Percentiles rank a stretch among this genome's conserved stretches.
These are phyloP conservation scores for Megalops atlanticus DNA, from an alignment of 2,113 vertebrate species.

Conservation along the genomic window DNA sequence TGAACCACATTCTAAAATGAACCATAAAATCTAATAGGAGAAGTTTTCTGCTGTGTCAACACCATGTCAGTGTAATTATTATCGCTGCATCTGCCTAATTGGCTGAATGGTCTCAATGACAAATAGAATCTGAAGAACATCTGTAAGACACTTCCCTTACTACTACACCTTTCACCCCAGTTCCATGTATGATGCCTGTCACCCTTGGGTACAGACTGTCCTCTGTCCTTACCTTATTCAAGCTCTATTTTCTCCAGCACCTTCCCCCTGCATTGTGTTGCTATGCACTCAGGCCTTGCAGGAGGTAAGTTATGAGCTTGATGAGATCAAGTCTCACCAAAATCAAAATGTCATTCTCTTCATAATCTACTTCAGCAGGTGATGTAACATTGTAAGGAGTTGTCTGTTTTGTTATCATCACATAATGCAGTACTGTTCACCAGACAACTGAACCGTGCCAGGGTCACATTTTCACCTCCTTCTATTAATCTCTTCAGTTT, in stretches of 20 bases:
- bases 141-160: neutral
- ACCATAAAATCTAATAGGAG: neutral
- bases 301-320: neutral
- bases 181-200: neutral
- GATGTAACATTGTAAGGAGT: neutral
- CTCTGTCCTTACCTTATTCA: neutral
- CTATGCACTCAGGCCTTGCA: neutral
- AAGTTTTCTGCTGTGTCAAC: neutral
- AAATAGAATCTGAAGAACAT: neutral
- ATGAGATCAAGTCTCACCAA: neutral
- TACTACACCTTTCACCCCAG: neutral
- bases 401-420: too few species aligned
- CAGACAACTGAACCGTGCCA: too few species aligned
- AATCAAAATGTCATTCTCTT: neutral
- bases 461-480: too few species aligned
- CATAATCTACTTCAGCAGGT: neutral
- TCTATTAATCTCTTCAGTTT: too few species aligned
- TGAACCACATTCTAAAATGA: neutral
- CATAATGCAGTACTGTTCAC: too few species aligned
- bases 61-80: neutral
- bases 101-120: neutral
- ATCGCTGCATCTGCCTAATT: neutral
- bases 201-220: neutral
- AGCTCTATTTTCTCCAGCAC: neutral
- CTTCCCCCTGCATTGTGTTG: neutral